These are phyloP conservation scores for Neuroscelio doddi DNA, from an alignment of 2,888 invertebrate genomes.

Conservation along the genomic window DNA sequence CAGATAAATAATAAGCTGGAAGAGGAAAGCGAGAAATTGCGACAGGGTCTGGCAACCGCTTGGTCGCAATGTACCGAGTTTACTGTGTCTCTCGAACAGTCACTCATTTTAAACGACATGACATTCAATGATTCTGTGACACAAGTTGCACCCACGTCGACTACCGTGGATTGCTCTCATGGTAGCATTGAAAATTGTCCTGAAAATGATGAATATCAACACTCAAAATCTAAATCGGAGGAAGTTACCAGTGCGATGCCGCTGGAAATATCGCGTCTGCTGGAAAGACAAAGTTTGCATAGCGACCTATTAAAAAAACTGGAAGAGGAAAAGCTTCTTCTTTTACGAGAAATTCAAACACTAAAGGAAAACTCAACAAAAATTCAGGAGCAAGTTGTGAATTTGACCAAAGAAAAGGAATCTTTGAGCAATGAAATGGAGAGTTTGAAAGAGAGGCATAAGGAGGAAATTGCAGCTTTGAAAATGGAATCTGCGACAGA, in stretches of 20 bases:
- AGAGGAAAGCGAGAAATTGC: conserved; percentile 59
- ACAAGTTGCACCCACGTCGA: no score
- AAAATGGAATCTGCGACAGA: conserved; percentile 62
- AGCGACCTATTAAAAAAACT: conserved; percentile 55
- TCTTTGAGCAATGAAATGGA: conserved; percentile 47
- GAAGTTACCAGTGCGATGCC: conserved; percentile 12
- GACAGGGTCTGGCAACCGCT: conserved; percentile 60
- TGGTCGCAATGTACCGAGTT: conserved; percentile 67
- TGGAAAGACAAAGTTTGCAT: conserved; percentile 49
- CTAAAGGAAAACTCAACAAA: conserved; percentile 17
- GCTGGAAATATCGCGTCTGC: conserved; percentile 35
- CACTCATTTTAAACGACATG: conserved; percentile 51
- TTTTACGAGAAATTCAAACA: conserved; percentile 41
- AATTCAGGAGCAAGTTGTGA: conserved; percentile 34
- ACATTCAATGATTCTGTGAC: conserved; percentile 46
- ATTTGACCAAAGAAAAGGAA: conserved; percentile 50
- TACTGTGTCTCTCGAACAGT: conserved; percentile 36
- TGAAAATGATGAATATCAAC: neutral
- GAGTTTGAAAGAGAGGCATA: conserved; percentile 50
- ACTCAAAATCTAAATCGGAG: neutral
- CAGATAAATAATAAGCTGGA: conserved; percentile 54
- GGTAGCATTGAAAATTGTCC: no score
- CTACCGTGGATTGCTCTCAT: no score
- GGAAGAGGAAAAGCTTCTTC: conserved; percentile 39
- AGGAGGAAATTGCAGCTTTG: conserved; percentile 54